phyloP scores from a whole-genome alignment of 2,888 invertebrate species.

The Micropterix aruncella region DNA sequence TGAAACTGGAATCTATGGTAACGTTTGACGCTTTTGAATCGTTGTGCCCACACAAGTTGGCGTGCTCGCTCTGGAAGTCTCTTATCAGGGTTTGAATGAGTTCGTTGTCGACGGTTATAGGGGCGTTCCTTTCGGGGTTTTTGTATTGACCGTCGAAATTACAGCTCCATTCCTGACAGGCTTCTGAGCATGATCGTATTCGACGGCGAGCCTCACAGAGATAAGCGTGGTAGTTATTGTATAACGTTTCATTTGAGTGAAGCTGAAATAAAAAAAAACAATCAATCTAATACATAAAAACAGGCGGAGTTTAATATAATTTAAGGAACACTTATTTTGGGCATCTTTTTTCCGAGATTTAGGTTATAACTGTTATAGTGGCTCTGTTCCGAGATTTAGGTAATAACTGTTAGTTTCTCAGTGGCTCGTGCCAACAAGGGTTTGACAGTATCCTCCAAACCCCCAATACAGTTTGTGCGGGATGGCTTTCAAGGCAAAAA shows the following conservation, averaged over 20 bases:
- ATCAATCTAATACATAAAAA: too few relatives aligned
- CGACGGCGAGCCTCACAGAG: slow-evolving; percentile 71
- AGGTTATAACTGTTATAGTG: too few relatives aligned
- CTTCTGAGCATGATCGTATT: slow-evolving; percentile 57
- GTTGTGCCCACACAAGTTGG: slow-evolving; percentile 10
- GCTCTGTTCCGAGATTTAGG: too few relatives aligned
- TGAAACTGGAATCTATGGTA: slow-evolving; percentile 1
- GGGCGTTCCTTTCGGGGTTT: slow-evolving; percentile 28
- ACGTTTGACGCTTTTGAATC: slow-evolving; percentile 6
- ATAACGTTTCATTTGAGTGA: slow-evolving; percentile 50
- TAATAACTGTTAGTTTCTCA: too few relatives aligned
- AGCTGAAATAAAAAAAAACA: slow-evolving; percentile 22
- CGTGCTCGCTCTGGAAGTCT: slow-evolving; percentile 15
- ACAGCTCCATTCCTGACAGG: slow-evolving; percentile 67
- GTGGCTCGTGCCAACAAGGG: too few relatives aligned
- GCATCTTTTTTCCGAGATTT: too few relatives aligned
- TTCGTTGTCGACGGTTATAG: slow-evolving; percentile 15
- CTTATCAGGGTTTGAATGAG: slow-evolving; percentile 14
- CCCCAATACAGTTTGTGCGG: too few relatives aligned
- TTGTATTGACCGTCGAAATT: slow-evolving; percentile 54
- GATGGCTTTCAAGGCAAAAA: too few relatives aligned
- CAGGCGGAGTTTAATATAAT: too few relatives aligned
- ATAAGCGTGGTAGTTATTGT: slow-evolving; percentile 75
- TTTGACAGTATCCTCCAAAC: too few relatives aligned
- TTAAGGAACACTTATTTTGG: too few relatives aligned